Evolutionary conservation across 2,113 vertebrate genomes (phyloP), one percentile per base, ranked within the genome.

Genomic region (Larimichthys crocea): DNA sequence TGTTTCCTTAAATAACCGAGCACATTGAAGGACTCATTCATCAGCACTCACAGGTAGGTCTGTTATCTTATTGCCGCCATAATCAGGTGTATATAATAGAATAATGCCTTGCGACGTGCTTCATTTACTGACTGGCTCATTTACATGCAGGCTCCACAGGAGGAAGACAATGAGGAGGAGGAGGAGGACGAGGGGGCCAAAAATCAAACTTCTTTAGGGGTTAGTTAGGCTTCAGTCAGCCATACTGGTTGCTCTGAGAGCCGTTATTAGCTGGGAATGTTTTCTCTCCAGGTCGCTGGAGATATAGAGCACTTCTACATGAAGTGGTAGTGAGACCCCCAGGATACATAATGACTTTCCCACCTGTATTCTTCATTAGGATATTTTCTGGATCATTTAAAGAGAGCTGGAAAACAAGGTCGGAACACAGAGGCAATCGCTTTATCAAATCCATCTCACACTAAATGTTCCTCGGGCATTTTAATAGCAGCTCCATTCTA

Each of bases 361-460:
- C 89, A 89, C 82, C 85, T 92, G 92, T 79, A 65, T 70, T 75
- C 57, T 82, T 86, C 73, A 87, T 91, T 82, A 83, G 73, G 56
- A 68, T 63, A 84, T 92, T 89, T 94, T 89, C 78, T 87, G 88
- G 90, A 89, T 92, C 91, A 92, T 93, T 94, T 92, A 79, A 56
- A 14, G 70, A 68, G 72, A 80, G 76, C 71, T 83, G 79, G 59
- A 83, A 90, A 88, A 88, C 63, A 76, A 71, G 24, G 56, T 63
- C 24, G 52, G 68, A 80, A 80, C 74, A 85, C 76, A 84, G 46
- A 79, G 75, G 70, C 74, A 85, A 76, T 64, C 50, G 52, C 84
- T 91, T 82, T 87, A 92, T 92, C 89, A 85, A 82, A 80, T 83
- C 22, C 66, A 82, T 74, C 85, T 86, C 75, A 29, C 63, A 62